These are phyloP conservation scores for Falco biarmicus DNA, from an alignment of 2,797 vertebrate genomes.

Conservation along the genomic window DNA sequence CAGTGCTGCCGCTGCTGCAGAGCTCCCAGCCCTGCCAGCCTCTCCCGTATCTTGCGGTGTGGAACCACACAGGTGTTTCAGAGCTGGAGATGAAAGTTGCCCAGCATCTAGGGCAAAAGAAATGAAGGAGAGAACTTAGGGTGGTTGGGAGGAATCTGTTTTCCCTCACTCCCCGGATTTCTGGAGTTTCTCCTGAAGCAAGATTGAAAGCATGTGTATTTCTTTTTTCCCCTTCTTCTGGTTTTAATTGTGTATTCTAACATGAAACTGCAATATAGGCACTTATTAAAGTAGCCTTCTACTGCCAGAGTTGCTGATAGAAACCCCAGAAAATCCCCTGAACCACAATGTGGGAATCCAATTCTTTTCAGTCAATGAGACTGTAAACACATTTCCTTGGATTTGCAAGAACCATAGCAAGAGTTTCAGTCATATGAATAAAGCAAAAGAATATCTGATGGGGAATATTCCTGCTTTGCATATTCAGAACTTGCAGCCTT, in stretches of 20 bases:
- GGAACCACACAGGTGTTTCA: neutral
- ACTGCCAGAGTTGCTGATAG: slow-evolving; percentile 24
- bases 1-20: neutral
- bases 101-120: neutral
- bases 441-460: slow-evolving; percentile 65
- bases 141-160: neutral
- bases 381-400: slow-evolving; percentile 75
- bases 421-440: slow-evolving; percentile 69
- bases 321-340: slow-evolving; percentile 72
- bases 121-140: neutral
- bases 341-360: slow-evolving; percentile 66
- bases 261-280: slow-evolving; percentile 1
- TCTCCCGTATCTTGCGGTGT: neutral
- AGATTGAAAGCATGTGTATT: neutral
- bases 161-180: rapidly evolving
- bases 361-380: slow-evolving; percentile 74
- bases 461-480: slow-evolving; percentile 68
- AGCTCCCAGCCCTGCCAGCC: neutral
- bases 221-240: neutral
- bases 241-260: slow-evolving; percentile 67
- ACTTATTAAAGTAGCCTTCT: slow-evolving; percentile 35
- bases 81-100: neutral
- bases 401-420: slow-evolving; percentile 68
- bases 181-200: neutral
- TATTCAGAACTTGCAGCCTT: slow-evolving; percentile 69